phyloP scores from a whole-genome alignment of 1,140 invertebrate species.

The Lineus longissimus region DNA sequence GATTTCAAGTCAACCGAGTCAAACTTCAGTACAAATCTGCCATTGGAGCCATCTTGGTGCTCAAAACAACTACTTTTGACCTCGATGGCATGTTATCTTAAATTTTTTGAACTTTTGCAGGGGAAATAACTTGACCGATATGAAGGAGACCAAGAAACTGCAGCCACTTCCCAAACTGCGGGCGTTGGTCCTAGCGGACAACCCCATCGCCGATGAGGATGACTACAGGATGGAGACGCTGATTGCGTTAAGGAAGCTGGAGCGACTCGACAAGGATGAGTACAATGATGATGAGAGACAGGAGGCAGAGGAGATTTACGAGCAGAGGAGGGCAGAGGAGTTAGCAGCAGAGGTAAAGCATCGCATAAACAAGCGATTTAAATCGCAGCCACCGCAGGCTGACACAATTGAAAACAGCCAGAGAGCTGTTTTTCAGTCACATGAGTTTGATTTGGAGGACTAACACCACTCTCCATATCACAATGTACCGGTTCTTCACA shows the following conservation, averaged over 20 bases:
- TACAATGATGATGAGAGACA: slow-evolving; percentile 50
- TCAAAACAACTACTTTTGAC: neutral
- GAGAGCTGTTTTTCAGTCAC: too few relatives aligned
- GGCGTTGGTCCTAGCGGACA: slow-evolving; percentile 49
- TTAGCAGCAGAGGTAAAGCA: slow-evolving; percentile 13
- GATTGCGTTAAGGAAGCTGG: slow-evolving; percentile 45
- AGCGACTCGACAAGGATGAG: slow-evolving; percentile 52
- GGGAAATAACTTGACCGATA: slow-evolving; percentile 42
- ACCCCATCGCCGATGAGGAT: slow-evolving; percentile 49
- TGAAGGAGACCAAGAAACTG: slow-evolving; percentile 45
- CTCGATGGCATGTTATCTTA: neutral
- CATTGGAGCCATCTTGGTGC: too few relatives aligned
- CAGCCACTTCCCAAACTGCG: slow-evolving; percentile 43
- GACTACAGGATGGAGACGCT: slow-evolving; percentile 51
- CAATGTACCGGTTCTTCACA: too few relatives aligned
- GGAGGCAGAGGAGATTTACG: slow-evolving; percentile 48
- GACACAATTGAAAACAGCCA: too few relatives aligned
- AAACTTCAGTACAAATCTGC: too few relatives aligned
- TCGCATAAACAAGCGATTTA: too few relatives aligned
- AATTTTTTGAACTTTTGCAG: slow-evolving; percentile 25
- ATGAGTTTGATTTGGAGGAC: too few relatives aligned
- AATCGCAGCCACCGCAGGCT: too few relatives aligned
- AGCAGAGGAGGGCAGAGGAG: slow-evolving; percentile 39
- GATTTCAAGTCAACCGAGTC: too few relatives aligned
- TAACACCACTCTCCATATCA: too few relatives aligned